Percentiles rank a stretch among this genome's conserved stretches.
Evolutionary conservation across 2,113 vertebrate species (phyloP).

Genomic region (Haemorhous mexicanus): DNA sequence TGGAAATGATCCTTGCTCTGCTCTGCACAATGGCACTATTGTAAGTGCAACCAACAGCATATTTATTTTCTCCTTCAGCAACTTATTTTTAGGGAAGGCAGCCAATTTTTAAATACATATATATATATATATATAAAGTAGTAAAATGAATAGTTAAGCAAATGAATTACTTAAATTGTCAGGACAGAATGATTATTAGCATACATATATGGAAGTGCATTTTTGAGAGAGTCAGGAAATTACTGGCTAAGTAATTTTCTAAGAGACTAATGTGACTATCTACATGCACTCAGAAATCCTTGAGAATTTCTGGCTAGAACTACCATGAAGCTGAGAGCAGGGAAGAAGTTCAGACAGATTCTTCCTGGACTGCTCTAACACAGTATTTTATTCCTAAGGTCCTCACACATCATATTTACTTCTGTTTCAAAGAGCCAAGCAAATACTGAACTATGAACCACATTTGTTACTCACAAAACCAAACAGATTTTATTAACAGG

Average conservation of each 20-base stretch:
- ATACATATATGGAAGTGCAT: background rate
- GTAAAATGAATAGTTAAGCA: constrained; percentile 49
- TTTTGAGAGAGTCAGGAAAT: constrained; percentile 14
- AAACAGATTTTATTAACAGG: background rate
- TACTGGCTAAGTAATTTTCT: background rate
- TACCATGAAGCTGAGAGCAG: background rate
- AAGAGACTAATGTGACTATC: background rate
- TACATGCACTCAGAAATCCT: background rate
- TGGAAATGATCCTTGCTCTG: constrained; percentile 72
- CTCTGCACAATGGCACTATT: constrained; percentile 72
- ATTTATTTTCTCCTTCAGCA: constrained; percentile 70
- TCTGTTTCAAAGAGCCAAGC: background rate
- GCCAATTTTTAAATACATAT: constrained; percentile 8
- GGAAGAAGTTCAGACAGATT: background rate
- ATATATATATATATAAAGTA: background rate
- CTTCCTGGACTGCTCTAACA: background rate
- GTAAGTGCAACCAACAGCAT: constrained; percentile 66
- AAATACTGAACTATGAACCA: background rate
- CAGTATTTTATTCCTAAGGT: background rate
- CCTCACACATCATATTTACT: background rate
- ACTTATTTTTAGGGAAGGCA: constrained; percentile 62
- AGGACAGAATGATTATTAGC: constrained; percentile 5
- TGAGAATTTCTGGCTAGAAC: background rate
- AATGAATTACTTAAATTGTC: constrained; percentile 43
- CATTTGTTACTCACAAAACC: background rate